These are phyloP conservation scores for Drosophila recens DNA, from an alignment of 2,888 invertebrate species.

Conservation along the genomic window DNA sequence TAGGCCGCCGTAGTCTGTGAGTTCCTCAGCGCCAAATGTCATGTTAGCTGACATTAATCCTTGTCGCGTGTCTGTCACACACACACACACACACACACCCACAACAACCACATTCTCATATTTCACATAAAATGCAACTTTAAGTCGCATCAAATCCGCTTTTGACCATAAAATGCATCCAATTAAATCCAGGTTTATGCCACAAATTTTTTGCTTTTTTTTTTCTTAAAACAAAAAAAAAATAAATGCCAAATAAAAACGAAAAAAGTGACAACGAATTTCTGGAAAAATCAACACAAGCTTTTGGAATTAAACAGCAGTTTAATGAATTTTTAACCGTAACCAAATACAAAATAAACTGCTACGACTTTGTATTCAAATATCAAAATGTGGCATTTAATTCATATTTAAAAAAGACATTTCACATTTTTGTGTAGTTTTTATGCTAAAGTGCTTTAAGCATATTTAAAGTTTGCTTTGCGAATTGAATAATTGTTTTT, in stretches of 20 bases:
- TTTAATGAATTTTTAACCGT: constrained; percentile 51
- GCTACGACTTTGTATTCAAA: neutral
- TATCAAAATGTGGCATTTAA: constrained; percentile 11
- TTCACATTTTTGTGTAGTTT: neutral
- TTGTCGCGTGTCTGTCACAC: constrained; percentile 63
- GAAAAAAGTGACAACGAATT: constrained; percentile 1
- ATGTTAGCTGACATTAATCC: constrained; percentile 80
- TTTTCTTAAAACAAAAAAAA: neutral
- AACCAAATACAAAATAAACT: constrained; percentile 27
- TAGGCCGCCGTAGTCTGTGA: constrained; percentile 38
- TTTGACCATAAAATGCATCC: constrained; percentile 13
- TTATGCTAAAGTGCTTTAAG: constrained; percentile 13
- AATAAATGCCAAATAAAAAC: neutral
- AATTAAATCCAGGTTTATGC: constrained; percentile 39
- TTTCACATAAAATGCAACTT: constrained; percentile 30
- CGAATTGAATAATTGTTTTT: neutral
- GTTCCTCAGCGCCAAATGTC: constrained; percentile 68
- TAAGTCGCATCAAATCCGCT: constrained; percentile 35
- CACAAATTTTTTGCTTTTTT: neutral
- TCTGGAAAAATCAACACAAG: constrained; percentile 20
- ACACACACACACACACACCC: constrained; percentile 7
- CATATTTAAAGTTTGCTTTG: constrained; percentile 10
- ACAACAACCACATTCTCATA: neutral
- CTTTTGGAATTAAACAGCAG: constrained; percentile 36
- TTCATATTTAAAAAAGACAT: constrained; percentile 9